Base-by-base conservation (phyloP, 2,888 invertebrate species). In the Drosophila eohydei region DNA sequence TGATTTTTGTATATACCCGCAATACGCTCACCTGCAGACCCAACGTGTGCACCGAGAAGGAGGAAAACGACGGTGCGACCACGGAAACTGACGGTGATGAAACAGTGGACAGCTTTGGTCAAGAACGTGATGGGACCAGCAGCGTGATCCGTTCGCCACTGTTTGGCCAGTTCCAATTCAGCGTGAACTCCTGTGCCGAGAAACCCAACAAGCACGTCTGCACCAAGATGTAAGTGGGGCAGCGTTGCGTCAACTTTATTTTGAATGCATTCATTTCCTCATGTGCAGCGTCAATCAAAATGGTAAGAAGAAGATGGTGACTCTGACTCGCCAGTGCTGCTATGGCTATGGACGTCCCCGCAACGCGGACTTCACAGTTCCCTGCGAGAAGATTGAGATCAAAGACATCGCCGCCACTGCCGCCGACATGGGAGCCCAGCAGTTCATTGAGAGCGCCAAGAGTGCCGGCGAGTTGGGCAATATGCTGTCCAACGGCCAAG, bases 241-340 rank as follows among this genome's bases (percentile, higher is more conserved):
- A 26, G 21, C 43, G 34, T 71, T 75, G 77, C 80, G 28, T 71
- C 56, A 71, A 43, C 60, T 21, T 56, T 2, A 73, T 34, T 34
- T 28, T 26, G 52, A 36, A 65, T 41, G 44, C 32, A 66, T 71
- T 61, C 52, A 46, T 40, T 34, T 48, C 50, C 54, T 57, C 55
- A 40, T 46, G 7, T 6, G 12, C 75, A 95, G 95, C 79, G 92
- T 94, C 44, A 94, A 94, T 82, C 94, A 94, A 81, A 94, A 94
- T 82, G 94, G 95, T 26, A 94, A 94, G 41, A 94, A 94, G 77
- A 95, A 95, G 91, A 95, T 95, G 3, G 92, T 95, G 75, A 94
- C 94, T 14, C 94, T 95, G 55, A 94, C 94, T 26, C 94, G 95
- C 79, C 95, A 95, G 90, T 96, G 96, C 90, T 96, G 96, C 90